These are phyloP conservation scores for Blastobasis adustella DNA, from an alignment of 2,888 invertebrate genomes.

Conservation along the genomic window DNA sequence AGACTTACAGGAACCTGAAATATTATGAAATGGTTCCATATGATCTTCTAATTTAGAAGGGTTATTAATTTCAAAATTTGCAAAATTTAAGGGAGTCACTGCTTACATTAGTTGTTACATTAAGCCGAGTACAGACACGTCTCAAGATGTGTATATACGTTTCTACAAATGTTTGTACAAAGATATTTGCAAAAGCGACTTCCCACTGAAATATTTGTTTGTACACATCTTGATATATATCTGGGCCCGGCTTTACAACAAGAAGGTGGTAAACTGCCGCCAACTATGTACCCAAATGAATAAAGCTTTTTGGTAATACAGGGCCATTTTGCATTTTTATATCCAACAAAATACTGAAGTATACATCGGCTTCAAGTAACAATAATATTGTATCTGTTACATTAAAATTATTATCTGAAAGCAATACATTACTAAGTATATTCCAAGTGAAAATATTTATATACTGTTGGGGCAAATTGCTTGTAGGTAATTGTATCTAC, in stretches of 20 bases:
- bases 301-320: slow-evolving; percentile 13
- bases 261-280: slow-evolving; percentile 9
- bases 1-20: background rate
- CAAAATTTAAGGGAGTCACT: no score
- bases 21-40: slow-evolving; percentile 15
- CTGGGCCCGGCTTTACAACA: background rate
- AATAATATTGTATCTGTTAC: background rate
- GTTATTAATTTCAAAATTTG: slow-evolving; percentile 8
- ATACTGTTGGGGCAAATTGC: no score
- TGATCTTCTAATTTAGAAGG: slow-evolving; percentile 11
- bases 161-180: no score
- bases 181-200: no score
- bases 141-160: no score
- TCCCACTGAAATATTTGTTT: no score
- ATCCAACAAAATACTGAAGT: slow-evolving; percentile 9
- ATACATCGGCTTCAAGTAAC: background rate
- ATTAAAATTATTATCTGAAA: background rate
- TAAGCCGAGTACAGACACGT: no score
- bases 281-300: slow-evolving; percentile 15
- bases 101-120: no score
- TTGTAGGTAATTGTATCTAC: no score
- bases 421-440: no score
- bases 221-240: background rate
- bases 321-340: slow-evolving; percentile 9
- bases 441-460: no score